Conservation (phyloP, 2,888 invertebrate genomes). For the Diarsia rubi region DNA sequence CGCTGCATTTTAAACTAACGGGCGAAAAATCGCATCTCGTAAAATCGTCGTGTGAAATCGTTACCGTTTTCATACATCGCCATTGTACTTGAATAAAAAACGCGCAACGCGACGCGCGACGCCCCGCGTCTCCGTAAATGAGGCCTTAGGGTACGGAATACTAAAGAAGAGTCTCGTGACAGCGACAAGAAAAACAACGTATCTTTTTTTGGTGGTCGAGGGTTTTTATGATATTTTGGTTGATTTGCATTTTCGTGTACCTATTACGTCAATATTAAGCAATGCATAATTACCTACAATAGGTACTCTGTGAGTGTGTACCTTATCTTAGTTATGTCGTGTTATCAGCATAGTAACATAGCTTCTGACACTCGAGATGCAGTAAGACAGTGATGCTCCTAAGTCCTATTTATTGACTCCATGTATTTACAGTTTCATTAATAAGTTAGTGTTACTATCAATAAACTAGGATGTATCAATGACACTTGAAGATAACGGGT, state of each 20-base stretch:
- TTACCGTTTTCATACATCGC: too few species aligned
- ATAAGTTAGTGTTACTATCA: neutral
- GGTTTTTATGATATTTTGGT: neutral
- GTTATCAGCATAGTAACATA: slow-evolving; percentile 13
- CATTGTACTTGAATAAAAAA: too few species aligned
- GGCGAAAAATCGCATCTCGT: too few species aligned
- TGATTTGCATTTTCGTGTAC: neutral
- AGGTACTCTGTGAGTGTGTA: neutral
- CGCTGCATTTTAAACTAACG: too few species aligned
- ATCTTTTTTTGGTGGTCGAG: too few species aligned
- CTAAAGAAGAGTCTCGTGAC: too few species aligned
- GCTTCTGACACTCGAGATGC: slow-evolving; percentile 7
- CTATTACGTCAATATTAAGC: neutral
- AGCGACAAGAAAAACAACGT: too few species aligned
- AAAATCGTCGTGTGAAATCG: too few species aligned
- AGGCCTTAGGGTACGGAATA: too few species aligned
- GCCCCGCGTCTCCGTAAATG: too few species aligned
- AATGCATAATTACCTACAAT: neutral
- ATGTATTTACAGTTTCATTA: neutral
- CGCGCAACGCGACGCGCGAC: too few species aligned
- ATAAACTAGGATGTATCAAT: neutral
- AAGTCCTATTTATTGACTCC: neutral
- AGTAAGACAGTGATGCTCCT: neutral
- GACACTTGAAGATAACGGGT: neutral
- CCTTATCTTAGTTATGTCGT: slow-evolving; percentile 23